Evolutionary conservation across 1,140 invertebrate genomes (phyloP).

Genomic region (Monochamus saltuarius): DNA sequence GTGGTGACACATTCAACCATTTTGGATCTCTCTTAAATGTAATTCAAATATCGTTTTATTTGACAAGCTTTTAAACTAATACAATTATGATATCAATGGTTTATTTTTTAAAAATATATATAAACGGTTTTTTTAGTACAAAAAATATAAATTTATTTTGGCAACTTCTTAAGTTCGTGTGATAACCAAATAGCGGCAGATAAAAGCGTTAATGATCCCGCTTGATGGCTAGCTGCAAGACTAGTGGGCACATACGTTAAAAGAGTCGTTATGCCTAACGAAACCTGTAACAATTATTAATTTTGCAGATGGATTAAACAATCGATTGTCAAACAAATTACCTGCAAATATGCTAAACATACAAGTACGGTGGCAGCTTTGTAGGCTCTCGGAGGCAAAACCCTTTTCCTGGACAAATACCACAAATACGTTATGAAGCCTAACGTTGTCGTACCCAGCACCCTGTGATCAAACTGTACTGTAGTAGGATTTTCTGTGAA

Average conservation of each 20-base stretch:
- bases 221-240: conserved; percentile 90
- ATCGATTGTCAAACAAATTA: conserved; percentile 45
- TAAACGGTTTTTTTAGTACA: too few relatives aligned
- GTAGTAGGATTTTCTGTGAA: conserved; percentile 97
- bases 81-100: too few relatives aligned
- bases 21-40: too few relatives aligned
- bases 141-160: conserved; percentile 42
- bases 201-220: conserved; percentile 86
- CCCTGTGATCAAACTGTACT: conserved; percentile 94
- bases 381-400: conserved; percentile 73
- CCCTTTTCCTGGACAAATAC: conserved; percentile 65
- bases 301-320: too few relatives aligned
- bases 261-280: conserved; percentile 87
- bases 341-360: conserved; percentile 72
- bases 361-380: conserved; percentile 73
- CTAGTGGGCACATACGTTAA: conserved; percentile 85
- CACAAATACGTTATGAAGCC: conserved; percentile 67
- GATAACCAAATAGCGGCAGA: conserved; percentile 88
- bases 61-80: too few relatives aligned
- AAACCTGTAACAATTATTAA: conserved; percentile 64
- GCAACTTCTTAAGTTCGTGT: conserved; percentile 77
- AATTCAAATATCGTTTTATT: too few relatives aligned
- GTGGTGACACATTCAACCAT: too few relatives aligned
- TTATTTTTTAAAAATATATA: too few relatives aligned
- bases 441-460: conserved; percentile 77